These are phyloP conservation scores for Marcusenius ussheri DNA, from an alignment of 2,113 vertebrate species.

Conservation along the genomic window DNA sequence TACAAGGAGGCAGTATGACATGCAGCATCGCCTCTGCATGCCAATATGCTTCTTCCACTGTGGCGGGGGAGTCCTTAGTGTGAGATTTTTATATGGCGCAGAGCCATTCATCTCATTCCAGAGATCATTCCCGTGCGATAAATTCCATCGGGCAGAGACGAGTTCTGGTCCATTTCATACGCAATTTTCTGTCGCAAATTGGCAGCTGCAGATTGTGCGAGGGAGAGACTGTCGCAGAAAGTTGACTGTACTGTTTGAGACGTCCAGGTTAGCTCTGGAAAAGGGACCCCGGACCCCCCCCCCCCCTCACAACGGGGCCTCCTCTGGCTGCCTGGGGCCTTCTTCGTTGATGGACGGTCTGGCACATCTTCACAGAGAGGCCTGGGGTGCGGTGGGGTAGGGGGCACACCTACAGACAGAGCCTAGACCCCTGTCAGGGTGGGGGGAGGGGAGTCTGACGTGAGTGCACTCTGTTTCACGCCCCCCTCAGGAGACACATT, in stretches of 20 bases:
- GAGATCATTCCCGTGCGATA: background rate
- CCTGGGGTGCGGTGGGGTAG: background rate
- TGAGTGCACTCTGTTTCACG: background rate
- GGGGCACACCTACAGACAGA: background rate
- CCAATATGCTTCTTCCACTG: background rate
- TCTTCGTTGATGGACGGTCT: conserved; percentile 6
- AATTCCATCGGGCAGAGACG: background rate
- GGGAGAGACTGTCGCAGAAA: background rate
- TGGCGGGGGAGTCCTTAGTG: background rate
- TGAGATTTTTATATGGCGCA: background rate
- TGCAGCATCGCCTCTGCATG: background rate
- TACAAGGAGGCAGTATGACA: background rate
- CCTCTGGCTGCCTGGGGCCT: background rate
- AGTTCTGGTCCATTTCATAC: conserved; percentile 11
- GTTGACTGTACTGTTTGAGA: background rate
- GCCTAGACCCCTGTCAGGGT: background rate
- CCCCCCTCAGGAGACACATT: background rate
- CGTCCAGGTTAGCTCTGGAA: background rate
- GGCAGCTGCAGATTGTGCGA: background rate
- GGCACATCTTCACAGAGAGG: background rate
- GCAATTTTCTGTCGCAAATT: conserved; percentile 9
- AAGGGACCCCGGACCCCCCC: background rate
- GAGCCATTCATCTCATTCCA: background rate
- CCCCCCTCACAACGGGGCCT: background rate
- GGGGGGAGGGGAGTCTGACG: background rate